Conservation (phyloP, 2,888 invertebrate genomes). For the Zhuqinia jingwanae region DNA sequence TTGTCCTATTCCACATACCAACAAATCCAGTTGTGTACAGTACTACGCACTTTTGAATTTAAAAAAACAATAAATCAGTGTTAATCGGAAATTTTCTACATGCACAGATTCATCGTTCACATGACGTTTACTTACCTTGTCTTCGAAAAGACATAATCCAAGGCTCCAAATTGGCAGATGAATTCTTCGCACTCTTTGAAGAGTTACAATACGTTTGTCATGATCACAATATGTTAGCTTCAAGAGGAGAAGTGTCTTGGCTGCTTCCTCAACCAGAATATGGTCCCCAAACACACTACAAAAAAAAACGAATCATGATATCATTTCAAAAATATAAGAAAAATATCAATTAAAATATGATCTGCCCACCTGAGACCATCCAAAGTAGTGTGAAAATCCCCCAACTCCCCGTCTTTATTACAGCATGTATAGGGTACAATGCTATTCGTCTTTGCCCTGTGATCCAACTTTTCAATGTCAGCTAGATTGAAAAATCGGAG, state of each 20-base stretch:
- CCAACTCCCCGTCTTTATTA: too few relatives aligned
- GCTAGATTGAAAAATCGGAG: conserved; percentile 68
- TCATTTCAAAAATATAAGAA: too few relatives aligned
- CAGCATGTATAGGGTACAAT: too few relatives aligned
- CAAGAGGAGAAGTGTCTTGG: conserved; percentile 70
- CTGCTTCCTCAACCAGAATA: conserved; percentile 71
- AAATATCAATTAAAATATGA: too few relatives aligned
- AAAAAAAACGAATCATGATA: background rate
- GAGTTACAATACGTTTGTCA: conserved; percentile 28
- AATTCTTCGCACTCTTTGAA: conserved; percentile 70
- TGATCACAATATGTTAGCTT: conserved; percentile 68
- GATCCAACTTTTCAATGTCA: conserved; percentile 35
- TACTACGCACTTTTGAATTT: conserved; percentile 35
- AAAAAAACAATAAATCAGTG: too few relatives aligned
- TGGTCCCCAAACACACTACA: conserved; percentile 72
- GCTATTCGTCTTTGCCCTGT: background rate
- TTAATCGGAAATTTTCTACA: too few relatives aligned
- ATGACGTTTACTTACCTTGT: conserved; percentile 65
- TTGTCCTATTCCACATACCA: conserved; percentile 72
- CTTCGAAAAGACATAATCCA: conserved; percentile 68
- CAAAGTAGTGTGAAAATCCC: too few relatives aligned
- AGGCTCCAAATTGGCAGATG: conserved; percentile 75
- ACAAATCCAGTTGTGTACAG: conserved; percentile 74
- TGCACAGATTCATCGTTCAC: too few relatives aligned
- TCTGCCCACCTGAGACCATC: too few relatives aligned